phyloP scores from a whole-genome alignment of 2,113 vertebrate species.

The Globicephala melas region DNA sequence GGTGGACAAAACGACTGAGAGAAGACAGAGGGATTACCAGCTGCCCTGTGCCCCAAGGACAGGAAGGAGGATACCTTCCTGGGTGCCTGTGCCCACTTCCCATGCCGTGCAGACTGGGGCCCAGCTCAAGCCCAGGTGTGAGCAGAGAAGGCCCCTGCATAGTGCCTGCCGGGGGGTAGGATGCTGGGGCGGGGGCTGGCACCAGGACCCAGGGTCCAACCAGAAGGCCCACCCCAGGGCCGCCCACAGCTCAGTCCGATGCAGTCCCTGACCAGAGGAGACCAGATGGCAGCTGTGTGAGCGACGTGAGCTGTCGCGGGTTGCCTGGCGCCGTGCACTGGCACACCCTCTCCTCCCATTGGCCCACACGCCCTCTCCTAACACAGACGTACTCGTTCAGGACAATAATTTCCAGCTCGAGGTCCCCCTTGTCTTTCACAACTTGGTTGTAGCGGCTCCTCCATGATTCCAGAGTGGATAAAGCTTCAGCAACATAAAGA shows the following conservation, averaged over 20 bases:
- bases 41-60: neutral
- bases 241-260: neutral
- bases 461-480: conserved; percentile 88
- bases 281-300: accelerated
- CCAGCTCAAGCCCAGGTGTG: neutral
- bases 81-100: neutral
- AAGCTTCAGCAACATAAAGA: conserved; percentile 82
- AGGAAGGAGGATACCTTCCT: neutral
- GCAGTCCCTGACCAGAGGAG: neutral
- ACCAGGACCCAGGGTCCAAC: neutral
- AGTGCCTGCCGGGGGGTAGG: neutral
- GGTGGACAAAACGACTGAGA: neutral
- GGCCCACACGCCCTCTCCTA: neutral
- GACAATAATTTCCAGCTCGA: conserved; percentile 87
- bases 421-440: conserved; percentile 87
- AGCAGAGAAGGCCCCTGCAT: neutral
- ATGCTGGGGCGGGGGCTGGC: neutral
- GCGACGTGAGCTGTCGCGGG: accelerated
- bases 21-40: neutral
- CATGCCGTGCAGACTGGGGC: neutral
- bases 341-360: neutral
- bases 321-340: neutral
- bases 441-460: conserved; percentile 84
- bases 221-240: neutral
- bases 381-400: conserved; percentile 86